Base-by-base conservation (phyloP, 2,888 invertebrate genomes). In the Dryomyza anilis region DNA sequence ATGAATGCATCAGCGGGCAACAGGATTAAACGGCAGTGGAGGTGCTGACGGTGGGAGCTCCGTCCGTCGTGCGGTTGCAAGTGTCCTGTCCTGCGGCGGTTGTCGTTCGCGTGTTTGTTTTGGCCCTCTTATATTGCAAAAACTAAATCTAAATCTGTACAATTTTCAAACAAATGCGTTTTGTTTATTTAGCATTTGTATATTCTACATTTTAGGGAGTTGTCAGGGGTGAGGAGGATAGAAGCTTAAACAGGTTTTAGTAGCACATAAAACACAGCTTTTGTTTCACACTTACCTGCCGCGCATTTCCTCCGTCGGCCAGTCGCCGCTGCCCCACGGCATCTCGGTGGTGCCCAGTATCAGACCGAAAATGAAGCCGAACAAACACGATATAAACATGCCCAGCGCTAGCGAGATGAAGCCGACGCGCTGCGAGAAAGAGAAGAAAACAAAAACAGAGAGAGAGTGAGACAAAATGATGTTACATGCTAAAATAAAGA, bases 251-350 rank as follows among this genome's bases (percentile, higher is more conserved):
- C n/a, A n/a, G n/a, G n/a, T n/a, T n/a, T n/a, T n/a, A n/a, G n/a
- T n/a, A n/a, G n/a, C n/a, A n/a, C n/a, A n/a, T n/a, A n/a, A n/a
- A n/a, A n/a, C n/a, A n/a, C n/a, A n/a, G 33, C 33, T 12, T 33
- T 14, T 33, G 60, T 23, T 25, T 46, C 45, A 14, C 4, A 62
- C 75, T 78, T 79, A 90, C 91, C 91, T 87, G 74, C 88, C 89
- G 73, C 89, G 88, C 92, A 92, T 92, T 81, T 92, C 92, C 70
- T 89, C 88, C 0, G 92, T 92, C 2, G 92, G 92, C 90, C 91
- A 92, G 71, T 90, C 89, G 5, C 87, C 87, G 68, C 87, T 88
- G 8, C 91, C 91, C 89, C 91, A 91, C 2, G 91, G 91, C 89
- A 90, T 90, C 73, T 87, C 87, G 0, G 90, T 90, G 2, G 89